A percentile compares a stretch with the other conserved stretches of the same genome.
These are phyloP conservation scores for Cremastinae sp. DNA, from an alignment of 2,888 invertebrate genomes.

Conservation along the genomic window DNA sequence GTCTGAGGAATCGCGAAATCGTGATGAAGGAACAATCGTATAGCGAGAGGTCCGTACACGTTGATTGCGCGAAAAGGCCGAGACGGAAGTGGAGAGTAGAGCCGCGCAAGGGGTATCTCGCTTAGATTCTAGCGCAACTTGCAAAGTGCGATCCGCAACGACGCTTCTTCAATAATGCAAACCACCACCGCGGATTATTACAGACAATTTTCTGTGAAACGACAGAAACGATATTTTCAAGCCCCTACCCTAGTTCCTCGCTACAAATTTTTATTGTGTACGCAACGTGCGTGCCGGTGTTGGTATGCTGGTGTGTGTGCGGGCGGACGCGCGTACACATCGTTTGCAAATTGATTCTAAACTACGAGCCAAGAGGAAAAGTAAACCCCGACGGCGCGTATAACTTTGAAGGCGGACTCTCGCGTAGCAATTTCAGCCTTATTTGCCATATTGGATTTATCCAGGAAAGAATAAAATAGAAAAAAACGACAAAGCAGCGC, in stretches of 20 bases:
- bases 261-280: conserved; percentile 21
- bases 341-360: conserved; percentile 37
- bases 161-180: conserved; percentile 61
- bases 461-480: too few species aligned
- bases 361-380: conserved; percentile 22
- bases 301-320: background rate
- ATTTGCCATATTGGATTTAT: conserved; percentile 8
- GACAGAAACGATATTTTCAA: conserved; percentile 52
- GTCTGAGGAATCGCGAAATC: background rate
- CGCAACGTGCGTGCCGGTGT: background rate
- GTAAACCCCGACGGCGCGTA: background rate
- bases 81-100: too few species aligned
- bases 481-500: too few species aligned
- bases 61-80: too few species aligned
- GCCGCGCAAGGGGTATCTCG: too few species aligned
- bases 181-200: conserved; percentile 56
- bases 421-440: background rate
- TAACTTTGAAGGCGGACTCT: background rate
- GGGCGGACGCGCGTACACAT: background rate
- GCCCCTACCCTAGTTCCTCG: conserved; percentile 34
- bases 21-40: background rate
- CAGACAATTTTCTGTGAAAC: conserved; percentile 57
- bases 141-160: conserved; percentile 48
- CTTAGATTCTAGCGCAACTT: conserved; percentile 40
- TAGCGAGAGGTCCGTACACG: background rate